A percentile compares a stretch with the other conserved stretches of the same genome.
These are phyloP conservation scores for Pegoplata infirma DNA, from an alignment of 2,888 invertebrate genomes.

Conservation along the genomic window DNA sequence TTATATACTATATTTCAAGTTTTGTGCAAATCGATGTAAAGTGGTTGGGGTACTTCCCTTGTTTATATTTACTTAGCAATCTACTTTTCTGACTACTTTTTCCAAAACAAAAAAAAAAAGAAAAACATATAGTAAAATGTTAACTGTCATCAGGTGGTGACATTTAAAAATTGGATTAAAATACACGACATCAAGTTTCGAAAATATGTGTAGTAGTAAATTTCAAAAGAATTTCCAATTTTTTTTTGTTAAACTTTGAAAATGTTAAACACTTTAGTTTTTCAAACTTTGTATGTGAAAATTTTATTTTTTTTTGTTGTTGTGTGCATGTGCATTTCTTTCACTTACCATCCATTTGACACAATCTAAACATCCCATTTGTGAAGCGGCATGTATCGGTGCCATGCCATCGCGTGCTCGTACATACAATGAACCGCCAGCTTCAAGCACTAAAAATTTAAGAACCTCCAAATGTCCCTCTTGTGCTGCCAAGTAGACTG, in stretches of 20 bases:
- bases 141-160: conserved; percentile 3
- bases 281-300: neutral
- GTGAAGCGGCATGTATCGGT: conserved; percentile 92
- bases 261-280: neutral
- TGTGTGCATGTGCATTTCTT: neutral
- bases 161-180: conserved; percentile 4
- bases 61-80: no score
- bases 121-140: neutral
- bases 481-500: conserved; percentile 92
- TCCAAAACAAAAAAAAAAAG: no score
- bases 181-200: neutral
- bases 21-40: no score
- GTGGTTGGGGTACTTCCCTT: no score
- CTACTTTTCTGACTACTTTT: neutral
- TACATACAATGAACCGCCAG: conserved; percentile 89
- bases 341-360: conserved; percentile 91
- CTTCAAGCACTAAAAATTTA: conserved; percentile 89
- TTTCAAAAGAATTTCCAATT: neutral
- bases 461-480: conserved; percentile 92
- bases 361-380: conserved; percentile 91
- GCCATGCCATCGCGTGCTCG: conserved; percentile 94
- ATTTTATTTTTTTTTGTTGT: neutral
- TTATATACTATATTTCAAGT: no score
- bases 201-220: no score
- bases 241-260: neutral